Conservation (phyloP, 1,140 invertebrate species). For the Argopecten irradians region DNA sequence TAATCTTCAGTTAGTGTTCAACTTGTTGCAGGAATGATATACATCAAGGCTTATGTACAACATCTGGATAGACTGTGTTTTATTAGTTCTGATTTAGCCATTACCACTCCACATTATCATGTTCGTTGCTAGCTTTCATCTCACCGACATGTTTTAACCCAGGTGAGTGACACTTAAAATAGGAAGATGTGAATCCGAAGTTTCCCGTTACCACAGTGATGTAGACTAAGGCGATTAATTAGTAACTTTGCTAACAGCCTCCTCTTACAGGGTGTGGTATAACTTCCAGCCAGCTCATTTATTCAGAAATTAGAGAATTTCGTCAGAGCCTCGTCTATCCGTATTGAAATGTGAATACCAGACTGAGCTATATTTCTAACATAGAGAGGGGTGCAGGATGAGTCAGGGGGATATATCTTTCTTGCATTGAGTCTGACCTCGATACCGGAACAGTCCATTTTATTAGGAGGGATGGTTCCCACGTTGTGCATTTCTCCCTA, state of each 20-base stretch:
- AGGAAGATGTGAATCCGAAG: neutral
- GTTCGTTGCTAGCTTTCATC: no score
- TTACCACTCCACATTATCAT: no score
- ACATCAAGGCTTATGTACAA: no score
- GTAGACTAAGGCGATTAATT: neutral
- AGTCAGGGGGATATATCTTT: neutral
- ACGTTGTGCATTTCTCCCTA: neutral
- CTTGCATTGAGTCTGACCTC: neutral
- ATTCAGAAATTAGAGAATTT: slow-evolving; percentile 12
- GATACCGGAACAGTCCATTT: neutral
- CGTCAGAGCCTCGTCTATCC: neutral
- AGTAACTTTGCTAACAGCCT: neutral
- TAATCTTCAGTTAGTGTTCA: no score
- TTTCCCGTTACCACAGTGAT: neutral
- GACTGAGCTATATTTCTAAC: slow-evolving; percentile 15
- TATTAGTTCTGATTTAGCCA: no score
- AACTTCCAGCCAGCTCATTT: neutral
- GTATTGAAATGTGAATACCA: slow-evolving; percentile 22
- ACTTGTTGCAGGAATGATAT: no score
- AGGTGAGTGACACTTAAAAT: neutral
- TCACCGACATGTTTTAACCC: neutral
- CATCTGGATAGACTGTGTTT: no score
- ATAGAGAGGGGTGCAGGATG: neutral
- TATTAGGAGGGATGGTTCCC: slow-evolving; percentile 6
- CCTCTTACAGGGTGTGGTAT: neutral